A percentile compares a stretch with the other conserved stretches of the same genome.
Conservation (phyloP, 2,797 vertebrate genomes). For the Sebastolobus alascanus region DNA sequence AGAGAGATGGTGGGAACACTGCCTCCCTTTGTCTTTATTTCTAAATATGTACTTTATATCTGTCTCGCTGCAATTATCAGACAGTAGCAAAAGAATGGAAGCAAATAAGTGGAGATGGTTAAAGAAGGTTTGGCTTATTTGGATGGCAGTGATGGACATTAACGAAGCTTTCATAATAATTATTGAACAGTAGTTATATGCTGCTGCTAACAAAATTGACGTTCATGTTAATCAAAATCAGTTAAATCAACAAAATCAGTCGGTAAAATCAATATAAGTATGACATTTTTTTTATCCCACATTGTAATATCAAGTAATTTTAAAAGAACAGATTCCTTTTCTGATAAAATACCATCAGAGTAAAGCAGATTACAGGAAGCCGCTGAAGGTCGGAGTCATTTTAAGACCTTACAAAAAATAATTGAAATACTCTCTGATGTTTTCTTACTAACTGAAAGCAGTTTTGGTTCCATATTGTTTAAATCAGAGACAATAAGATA, state of each 20-base stretch:
- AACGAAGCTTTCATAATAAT: background rate
- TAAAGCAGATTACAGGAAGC: background rate
- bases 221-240: background rate
- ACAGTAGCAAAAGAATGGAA: background rate
- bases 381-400: background rate
- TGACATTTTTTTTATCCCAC: background rate
- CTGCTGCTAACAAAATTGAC: background rate
- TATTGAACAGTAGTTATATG: background rate
- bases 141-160: background rate
- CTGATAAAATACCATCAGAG: background rate
- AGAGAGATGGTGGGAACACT: constrained; percentile 44
- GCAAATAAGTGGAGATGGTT: background rate
- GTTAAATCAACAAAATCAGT: background rate
- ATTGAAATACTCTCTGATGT: background rate
- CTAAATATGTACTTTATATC: constrained; percentile 36
- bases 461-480: background rate
- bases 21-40: constrained; percentile 25
- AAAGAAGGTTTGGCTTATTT: background rate
- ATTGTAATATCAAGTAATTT: background rate
- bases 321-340: background rate
- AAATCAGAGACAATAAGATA: background rate
- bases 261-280: background rate
- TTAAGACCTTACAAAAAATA: background rate
- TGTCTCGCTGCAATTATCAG: constrained; percentile 15
- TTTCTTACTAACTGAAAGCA: background rate